Conservation (phyloP, 2,797 vertebrate species). For the Melanotaenia maccullochi region DNA sequence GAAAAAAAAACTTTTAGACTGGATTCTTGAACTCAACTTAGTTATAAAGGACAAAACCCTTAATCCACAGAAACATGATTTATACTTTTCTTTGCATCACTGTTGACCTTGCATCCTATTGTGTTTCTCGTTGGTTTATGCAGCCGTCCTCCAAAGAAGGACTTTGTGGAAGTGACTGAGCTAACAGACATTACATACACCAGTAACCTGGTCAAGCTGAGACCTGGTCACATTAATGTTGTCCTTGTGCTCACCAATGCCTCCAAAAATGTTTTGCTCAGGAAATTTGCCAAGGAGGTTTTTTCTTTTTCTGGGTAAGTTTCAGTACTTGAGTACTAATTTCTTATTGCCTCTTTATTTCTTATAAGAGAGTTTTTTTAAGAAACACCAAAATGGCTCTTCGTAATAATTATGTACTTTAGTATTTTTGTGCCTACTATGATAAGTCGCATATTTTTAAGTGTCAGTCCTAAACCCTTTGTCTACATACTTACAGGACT, state of each 20-base stretch:
- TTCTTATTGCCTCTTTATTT: not conserved
- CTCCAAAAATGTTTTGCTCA: conserved; percentile 90
- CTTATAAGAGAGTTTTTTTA: not conserved
- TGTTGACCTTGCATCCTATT: not conserved
- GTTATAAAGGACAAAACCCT: not conserved
- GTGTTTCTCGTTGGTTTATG: conserved; percentile 8
- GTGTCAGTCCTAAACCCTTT: conserved; percentile 6
- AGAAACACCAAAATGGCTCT: not conserved
- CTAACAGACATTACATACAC: conserved; percentile 93
- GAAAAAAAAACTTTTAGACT: not conserved
- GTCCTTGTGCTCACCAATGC: conserved; percentile 90
- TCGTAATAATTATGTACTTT: not conserved
- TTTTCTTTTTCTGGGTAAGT: conserved; percentile 94
- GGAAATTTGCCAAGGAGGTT: conserved; percentile 94
- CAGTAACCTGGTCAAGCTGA: conserved; percentile 93
- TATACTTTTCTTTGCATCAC: not conserved
- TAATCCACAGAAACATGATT: not conserved
- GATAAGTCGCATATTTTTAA: not conserved
- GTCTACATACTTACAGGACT: conserved; percentile 78
- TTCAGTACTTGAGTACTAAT: not conserved
- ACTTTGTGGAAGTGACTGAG: conserved; percentile 95
- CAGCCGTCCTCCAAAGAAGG: conserved; percentile 90
- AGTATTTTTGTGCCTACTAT: not conserved
- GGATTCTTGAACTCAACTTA: not conserved
- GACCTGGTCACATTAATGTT: conserved; percentile 94